Percentiles rank a stretch among this genome's conserved stretches.
Evolutionary conservation across 1,140 invertebrate species (phyloP).

Genomic region (Cyclargus thomasi): DNA sequence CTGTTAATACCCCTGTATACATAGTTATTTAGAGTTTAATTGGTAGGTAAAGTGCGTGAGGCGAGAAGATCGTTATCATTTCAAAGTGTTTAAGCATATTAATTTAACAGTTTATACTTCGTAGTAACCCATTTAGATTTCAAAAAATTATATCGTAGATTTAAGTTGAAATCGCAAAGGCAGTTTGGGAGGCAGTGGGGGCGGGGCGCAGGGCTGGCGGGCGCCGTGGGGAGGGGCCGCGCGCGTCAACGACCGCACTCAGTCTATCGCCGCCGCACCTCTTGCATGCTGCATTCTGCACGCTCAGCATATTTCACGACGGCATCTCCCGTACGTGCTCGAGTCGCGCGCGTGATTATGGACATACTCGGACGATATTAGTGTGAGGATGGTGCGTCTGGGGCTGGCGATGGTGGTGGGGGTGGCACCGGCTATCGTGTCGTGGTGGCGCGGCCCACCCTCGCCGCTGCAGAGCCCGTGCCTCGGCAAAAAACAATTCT

Average conservation of each 20-base stretch:
- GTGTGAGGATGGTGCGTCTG: constrained; percentile 53
- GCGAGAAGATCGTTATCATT: too few relatives aligned
- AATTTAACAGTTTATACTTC: too few relatives aligned
- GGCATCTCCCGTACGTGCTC: background rate
- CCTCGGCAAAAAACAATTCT: constrained; percentile 48
- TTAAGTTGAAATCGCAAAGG: constrained; percentile 9
- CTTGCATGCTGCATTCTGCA: constrained; percentile 35
- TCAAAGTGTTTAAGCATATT: too few relatives aligned
- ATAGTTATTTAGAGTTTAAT: too few relatives aligned
- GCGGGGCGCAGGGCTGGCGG: constrained; percentile 54
- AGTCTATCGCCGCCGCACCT: constrained; percentile 52
- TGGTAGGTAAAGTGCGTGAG: too few relatives aligned
- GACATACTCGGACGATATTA: background rate
- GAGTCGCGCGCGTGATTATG: constrained; percentile 5
- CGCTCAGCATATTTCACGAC: constrained; percentile 21
- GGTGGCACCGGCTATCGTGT: constrained; percentile 63
- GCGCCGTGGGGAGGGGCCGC: constrained; percentile 30
- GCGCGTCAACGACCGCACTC: constrained; percentile 70
- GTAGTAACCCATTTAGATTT: background rate
- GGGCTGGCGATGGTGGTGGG: constrained; percentile 66
- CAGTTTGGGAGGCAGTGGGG: constrained; percentile 36
- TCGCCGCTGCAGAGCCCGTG: constrained; percentile 40
- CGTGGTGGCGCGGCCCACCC: constrained; percentile 62
- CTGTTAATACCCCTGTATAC: too few relatives aligned
- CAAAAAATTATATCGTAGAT: background rate